phyloP scores from a whole-genome alignment of 2,888 invertebrate species.

The Leptinotarsa haldemani region DNA sequence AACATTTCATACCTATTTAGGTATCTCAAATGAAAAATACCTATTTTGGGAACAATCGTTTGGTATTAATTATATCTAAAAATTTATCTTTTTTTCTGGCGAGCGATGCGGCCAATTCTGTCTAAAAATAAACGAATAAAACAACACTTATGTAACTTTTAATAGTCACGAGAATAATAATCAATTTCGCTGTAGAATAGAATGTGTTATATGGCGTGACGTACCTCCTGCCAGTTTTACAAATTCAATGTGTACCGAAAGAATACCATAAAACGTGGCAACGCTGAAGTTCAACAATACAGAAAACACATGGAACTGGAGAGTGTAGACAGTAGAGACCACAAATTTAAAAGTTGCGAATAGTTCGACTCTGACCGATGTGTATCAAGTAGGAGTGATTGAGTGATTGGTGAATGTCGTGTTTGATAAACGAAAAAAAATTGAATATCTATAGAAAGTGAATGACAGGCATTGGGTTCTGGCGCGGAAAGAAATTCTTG shows the following conservation, averaged over 20 bases:
- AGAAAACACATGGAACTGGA: constrained; percentile 40
- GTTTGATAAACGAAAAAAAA: background rate
- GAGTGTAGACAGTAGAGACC: constrained; percentile 5
- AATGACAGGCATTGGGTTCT: background rate
- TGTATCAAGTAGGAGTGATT: background rate
- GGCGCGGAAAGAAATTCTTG: background rate
- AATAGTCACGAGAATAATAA: no score
- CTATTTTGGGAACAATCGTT: no score
- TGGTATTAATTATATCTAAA: no score
- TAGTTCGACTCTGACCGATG: constrained; percentile 4
- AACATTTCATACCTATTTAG: no score
- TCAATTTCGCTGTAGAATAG: no score
- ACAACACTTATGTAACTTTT: no score
- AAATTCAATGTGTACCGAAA: background rate
- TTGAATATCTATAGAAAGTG: background rate
- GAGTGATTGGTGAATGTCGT: background rate
- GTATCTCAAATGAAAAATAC: no score
- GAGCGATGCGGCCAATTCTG: no score
- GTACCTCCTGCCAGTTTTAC: background rate
- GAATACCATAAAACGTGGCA: background rate
- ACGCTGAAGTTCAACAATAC: background rate
- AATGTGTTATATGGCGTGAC: no score
- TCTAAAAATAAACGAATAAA: no score
- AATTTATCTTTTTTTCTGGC: no score
- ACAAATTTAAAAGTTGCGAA: constrained; percentile 35